phyloP scores from a whole-genome alignment of 2,888 invertebrate species.

The Oscheius sp. region DNA sequence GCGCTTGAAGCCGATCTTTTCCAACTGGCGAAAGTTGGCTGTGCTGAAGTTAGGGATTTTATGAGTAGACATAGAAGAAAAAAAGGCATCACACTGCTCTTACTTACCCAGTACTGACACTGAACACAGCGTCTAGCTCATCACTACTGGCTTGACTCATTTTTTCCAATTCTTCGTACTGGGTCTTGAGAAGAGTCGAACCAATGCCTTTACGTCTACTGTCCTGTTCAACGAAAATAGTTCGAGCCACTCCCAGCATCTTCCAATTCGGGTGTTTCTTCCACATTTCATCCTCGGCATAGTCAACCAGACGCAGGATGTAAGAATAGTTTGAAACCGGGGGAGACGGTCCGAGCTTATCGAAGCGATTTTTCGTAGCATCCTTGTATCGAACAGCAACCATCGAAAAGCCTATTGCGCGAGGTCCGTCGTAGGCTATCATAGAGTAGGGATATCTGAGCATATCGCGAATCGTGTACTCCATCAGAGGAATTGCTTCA shows the following conservation, averaged over 20 bases:
- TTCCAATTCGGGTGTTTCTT: background rate
- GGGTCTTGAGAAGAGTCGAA: background rate
- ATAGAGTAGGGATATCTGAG: slow-evolving; percentile 9
- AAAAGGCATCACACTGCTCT: no score
- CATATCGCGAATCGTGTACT: slow-evolving; percentile 2
- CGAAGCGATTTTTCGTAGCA: background rate
- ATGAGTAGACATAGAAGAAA: no score
- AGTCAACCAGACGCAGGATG: background rate
- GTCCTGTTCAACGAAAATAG: background rate
- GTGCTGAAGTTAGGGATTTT: no score
- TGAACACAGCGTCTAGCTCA: background rate
- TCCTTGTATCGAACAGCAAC: background rate
- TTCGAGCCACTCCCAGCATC: background rate
- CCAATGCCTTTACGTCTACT: background rate
- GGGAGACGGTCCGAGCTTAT: background rate
- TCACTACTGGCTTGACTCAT: background rate
- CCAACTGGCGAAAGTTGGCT: background rate
- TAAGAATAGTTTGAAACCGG: background rate
- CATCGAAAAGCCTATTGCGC: background rate
- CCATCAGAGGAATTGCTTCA: background rate
- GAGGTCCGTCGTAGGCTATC: background rate
- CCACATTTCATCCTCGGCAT: slow-evolving; percentile 2
- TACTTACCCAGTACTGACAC: background rate
- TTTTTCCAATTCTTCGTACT: slow-evolving; percentile 1
- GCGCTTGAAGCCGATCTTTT: slow-evolving; percentile 4